Conservation (phyloP, 2,113 vertebrate species). For the Mesitornis unicolor region DNA sequence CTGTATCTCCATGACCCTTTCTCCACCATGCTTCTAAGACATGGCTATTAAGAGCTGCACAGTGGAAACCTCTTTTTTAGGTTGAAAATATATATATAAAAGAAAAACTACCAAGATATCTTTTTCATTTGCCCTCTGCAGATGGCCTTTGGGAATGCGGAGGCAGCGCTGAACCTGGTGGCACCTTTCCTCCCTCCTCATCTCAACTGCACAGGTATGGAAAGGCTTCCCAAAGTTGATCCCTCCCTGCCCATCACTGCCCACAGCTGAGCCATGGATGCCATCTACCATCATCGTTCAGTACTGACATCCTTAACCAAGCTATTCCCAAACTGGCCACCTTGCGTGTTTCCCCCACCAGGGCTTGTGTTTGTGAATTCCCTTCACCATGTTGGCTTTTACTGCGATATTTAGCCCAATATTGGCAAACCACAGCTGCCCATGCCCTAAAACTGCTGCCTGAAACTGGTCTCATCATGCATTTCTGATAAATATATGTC, state of each 20-base stretch:
- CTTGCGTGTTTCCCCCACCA: rapidly evolving
- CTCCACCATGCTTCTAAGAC: background rate
- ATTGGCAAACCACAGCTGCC: rapidly evolving
- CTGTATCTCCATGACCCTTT: background rate
- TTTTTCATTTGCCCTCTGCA: background rate
- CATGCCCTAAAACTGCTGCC: background rate
- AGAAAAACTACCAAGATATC: background rate
- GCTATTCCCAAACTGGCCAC: background rate
- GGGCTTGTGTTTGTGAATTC: background rate
- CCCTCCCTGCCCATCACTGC: background rate
- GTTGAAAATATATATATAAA: background rate
- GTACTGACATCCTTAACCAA: rapidly evolving
- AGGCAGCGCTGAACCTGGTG: rapidly evolving
- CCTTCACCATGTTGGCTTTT: background rate
- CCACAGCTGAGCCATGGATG: background rate
- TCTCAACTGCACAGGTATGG: rapidly evolving
- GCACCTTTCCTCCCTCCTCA: background rate
- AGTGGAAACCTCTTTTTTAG: background rate
- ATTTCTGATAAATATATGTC: background rate
- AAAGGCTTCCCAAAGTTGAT: background rate
- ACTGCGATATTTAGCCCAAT: background rate
- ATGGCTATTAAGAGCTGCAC: background rate
- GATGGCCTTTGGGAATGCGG: background rate
- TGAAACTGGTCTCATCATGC: background rate
- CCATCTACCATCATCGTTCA: rapidly evolving